phyloP scores from a whole-genome alignment of 2,113 vertebrate species.

The Misgurnus anguillicaudatus region DNA sequence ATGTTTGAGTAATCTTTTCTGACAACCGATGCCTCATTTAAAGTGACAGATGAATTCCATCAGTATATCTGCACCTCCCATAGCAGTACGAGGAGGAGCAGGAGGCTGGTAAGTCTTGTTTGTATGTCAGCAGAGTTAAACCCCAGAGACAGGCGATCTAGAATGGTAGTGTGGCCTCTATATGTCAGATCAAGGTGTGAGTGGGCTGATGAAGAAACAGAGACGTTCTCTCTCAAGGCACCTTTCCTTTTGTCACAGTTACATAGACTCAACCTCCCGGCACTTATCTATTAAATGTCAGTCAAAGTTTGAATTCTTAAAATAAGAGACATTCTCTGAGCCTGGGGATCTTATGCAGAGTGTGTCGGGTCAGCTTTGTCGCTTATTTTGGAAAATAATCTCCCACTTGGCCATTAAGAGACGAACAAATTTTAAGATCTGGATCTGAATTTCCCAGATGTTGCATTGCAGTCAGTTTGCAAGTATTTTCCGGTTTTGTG shows the following conservation, averaged over 20 bases:
- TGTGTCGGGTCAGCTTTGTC: too few relatives aligned
- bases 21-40: conserved; percentile 19
- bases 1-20: neutral
- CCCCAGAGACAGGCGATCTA: conserved; percentile 24
- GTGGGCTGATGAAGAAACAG: conserved; percentile 45
- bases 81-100: neutral
- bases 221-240: neutral
- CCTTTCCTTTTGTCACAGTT: neutral
- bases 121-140: conserved; percentile 8
- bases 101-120: neutral
- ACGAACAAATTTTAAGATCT: too few relatives aligned
- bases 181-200: conserved; percentile 39
- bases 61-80: conserved; percentile 10
- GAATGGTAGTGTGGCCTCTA: conserved; percentile 27
- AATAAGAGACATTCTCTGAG: neutral
- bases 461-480: too few relatives aligned
- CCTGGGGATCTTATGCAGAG: neutral
- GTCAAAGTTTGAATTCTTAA: conserved; percentile 6
- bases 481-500: neutral
- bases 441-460: too few relatives aligned
- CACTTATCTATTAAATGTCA: conserved; percentile 16
- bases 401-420: too few relatives aligned
- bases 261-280: conserved; percentile 15
- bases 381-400: too few relatives aligned
- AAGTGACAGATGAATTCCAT: conserved; percentile 26